Evolutionary conservation across 1,140 invertebrate species (phyloP).

Genomic region (Coelopa frigida): DNA sequence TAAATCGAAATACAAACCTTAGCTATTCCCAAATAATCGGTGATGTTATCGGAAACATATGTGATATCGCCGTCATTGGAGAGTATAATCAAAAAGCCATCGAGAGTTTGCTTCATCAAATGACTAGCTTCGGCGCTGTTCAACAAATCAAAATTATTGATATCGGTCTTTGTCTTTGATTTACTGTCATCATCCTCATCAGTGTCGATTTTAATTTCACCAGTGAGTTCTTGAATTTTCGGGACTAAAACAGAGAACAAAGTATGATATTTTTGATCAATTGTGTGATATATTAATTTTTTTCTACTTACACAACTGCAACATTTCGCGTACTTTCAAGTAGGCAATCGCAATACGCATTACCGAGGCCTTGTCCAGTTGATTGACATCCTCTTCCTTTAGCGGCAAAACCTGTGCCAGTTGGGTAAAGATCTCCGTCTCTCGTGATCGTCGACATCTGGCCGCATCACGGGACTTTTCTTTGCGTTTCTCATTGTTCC

Average conservation of each 20-base stretch:
- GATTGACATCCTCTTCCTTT: conserved; percentile 64
- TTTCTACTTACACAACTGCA: conserved; percentile 62
- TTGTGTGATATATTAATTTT: not conserved
- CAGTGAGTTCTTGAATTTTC: conserved; percentile 17
- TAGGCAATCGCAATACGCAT: conserved; percentile 90
- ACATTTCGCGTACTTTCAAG: conserved; percentile 76
- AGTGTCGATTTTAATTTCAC: not conserved
- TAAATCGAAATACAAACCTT: conserved; percentile 58
- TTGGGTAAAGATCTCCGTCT: conserved; percentile 90
- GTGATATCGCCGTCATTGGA: conserved; percentile 84
- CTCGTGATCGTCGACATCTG: conserved; percentile 80
- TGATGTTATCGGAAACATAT: conserved; percentile 85
- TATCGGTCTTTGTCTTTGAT: conserved; percentile 4
- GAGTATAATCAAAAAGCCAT: conserved; percentile 80
- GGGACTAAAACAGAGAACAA: conserved; percentile 45
- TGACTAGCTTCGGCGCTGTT: conserved; percentile 26
- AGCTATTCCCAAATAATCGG: conserved; percentile 78
- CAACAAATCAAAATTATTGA: conserved; percentile 20
- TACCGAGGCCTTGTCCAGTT: conserved; percentile 91
- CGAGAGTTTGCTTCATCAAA: conserved; percentile 57
- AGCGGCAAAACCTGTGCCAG: conserved; percentile 76
- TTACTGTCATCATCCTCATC: conserved; percentile 2
- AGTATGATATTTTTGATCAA: not conserved
- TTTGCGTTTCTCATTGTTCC: conserved; percentile 93
- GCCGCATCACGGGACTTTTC: conserved; percentile 95